phyloP scores from a whole-genome alignment of 2,113 vertebrate species.

The Columba livia region DNA sequence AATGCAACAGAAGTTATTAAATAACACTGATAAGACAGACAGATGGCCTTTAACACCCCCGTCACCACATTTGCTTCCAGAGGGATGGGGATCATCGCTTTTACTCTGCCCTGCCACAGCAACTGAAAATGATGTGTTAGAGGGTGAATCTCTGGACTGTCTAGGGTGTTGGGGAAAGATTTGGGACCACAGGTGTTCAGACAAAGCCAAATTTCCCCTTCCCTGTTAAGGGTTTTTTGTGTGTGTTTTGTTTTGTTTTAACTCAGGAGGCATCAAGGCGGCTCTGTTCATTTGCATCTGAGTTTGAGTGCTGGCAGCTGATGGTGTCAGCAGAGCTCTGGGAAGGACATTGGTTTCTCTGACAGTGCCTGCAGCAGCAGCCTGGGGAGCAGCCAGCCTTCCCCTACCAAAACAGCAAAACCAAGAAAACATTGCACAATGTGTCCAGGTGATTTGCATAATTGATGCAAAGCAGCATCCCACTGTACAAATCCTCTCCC shows the following conservation, averaged over 20 bases:
- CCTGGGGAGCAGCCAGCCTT: not conserved
- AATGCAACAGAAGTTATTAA: not conserved
- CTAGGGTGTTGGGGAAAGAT: not conserved
- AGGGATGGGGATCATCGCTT: not conserved
- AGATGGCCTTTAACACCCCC: not conserved
- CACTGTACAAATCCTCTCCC: not conserved
- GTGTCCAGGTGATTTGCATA: not conserved
- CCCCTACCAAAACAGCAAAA: not conserved
- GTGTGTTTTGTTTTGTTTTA: not conserved
- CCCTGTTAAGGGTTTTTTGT: not conserved
- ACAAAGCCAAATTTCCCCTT: not conserved
- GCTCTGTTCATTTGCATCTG: not conserved
- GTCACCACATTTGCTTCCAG: not conserved
- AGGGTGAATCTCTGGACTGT: not conserved
- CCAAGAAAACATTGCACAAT: not conserved
- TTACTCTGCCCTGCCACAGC: not conserved
- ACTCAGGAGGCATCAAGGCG: not conserved
- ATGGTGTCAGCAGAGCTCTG: not conserved
- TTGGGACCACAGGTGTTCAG: not conserved
- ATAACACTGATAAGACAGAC: not conserved
- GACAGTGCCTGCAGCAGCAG: not conserved
- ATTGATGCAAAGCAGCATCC: not conserved
- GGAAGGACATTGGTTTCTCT: not conserved
- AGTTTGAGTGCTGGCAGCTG: not conserved
- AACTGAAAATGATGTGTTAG: not conserved